A percentile compares a stretch with the other conserved stretches of the same genome.
Evolutionary conservation across 2,797 vertebrate species (phyloP).

Genomic region (Thunnus albacares): DNA sequence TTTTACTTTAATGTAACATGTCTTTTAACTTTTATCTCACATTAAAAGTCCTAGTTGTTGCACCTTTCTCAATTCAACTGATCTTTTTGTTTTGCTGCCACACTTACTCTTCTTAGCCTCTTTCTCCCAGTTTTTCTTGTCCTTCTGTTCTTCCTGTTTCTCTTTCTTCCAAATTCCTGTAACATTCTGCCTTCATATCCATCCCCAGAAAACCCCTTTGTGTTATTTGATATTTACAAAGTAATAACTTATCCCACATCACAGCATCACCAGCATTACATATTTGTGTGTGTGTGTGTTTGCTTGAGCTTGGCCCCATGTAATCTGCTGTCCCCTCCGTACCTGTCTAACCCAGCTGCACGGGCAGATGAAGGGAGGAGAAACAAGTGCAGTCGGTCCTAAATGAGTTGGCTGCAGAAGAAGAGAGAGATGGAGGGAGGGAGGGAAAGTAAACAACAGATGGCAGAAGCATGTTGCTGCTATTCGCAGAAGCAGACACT

Average conservation of each 20-base stretch:
- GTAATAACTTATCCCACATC: not conserved
- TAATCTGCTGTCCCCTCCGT: conserved; percentile 2
- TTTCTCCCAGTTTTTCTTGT: not conserved
- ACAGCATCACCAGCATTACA: not conserved
- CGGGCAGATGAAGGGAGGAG: conserved; percentile 31
- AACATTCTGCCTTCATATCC: not conserved
- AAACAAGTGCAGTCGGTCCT: conserved; percentile 34
- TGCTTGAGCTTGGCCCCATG: not conserved
- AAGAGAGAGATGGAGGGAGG: conserved; percentile 51
- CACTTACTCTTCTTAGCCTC: not conserved
- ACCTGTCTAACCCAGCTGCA: conserved; percentile 50
- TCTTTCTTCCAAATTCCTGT: not conserved
- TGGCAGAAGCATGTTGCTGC: conserved; percentile 78
- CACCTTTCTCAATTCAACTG: not conserved
- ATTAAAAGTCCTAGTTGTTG: conserved; percentile 5
- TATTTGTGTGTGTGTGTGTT: not conserved
- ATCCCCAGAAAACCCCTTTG: not conserved
- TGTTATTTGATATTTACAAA: conserved; percentile 5
- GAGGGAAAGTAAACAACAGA: conserved; percentile 85
- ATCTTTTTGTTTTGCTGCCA: not conserved
- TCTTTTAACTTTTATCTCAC: conserved; percentile 19
- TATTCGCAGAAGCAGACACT: conserved; percentile 64
- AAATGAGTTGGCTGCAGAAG: conserved; percentile 66
- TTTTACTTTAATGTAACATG: conserved; percentile 16
- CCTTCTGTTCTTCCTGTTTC: no score